Evolutionary conservation across 64 coral and sea anemone genomes (phyloP).

Genomic region (Pachyseris speciosa): DNA sequence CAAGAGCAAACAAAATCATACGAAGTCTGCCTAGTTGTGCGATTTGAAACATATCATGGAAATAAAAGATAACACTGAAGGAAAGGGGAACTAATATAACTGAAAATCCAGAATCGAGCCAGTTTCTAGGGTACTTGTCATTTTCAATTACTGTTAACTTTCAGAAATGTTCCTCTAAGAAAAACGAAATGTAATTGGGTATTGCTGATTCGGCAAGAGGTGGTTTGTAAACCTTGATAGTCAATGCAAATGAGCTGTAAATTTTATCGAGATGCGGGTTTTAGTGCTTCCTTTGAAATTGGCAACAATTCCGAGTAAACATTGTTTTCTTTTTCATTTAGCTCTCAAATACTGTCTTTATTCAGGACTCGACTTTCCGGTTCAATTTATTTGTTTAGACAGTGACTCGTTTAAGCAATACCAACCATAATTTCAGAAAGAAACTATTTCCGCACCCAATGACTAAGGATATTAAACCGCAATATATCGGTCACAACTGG

Average conservation of each 20-base stretch:
- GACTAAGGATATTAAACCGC: not conserved
- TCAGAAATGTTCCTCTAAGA: not conserved
- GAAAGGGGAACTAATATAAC: too few relatives aligned
- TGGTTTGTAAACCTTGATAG: not conserved
- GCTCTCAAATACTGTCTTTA: not conserved
- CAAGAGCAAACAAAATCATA: too few relatives aligned
- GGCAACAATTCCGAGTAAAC: not conserved
- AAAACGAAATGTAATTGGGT: not conserved
- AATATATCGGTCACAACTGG: not conserved
- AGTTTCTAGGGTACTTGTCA: too few relatives aligned
- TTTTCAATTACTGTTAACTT: not conserved
- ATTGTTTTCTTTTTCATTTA: not conserved
- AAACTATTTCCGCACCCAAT: not conserved
- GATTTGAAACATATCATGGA: too few relatives aligned
- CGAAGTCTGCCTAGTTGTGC: too few relatives aligned
- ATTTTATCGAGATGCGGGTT: not conserved
- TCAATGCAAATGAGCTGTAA: not conserved
- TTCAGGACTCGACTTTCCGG: slow-evolving; percentile 5
- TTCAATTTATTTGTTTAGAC: slow-evolving; percentile 17
- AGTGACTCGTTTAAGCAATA: not conserved
- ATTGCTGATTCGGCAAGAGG: not conserved
- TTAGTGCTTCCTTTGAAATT: not conserved
- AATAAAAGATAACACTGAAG: too few relatives aligned
- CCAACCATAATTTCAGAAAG: not conserved
- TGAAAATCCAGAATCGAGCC: too few relatives aligned